These are phyloP conservation scores for Horisme vitalbata DNA, from an alignment of 2,888 invertebrate species.

Conservation along the genomic window DNA sequence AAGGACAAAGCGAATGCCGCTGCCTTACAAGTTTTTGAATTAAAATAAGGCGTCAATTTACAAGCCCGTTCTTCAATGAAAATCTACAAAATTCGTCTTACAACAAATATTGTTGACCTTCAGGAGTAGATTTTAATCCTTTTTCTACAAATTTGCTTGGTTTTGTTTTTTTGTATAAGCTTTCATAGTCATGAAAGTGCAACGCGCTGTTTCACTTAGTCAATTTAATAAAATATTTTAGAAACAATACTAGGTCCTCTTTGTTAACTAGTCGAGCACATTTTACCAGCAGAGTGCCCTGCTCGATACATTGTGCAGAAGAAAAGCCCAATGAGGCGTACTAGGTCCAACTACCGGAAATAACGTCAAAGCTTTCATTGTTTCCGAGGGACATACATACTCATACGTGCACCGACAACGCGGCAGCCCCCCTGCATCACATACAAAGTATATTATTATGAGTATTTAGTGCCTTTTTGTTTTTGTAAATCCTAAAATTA, in stretches of 20 bases:
- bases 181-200: no score
- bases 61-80: no score
- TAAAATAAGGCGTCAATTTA: no score
- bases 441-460: conserved; percentile 56
- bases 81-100: no score
- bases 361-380: conserved; percentile 69
- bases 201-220: no score
- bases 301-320: conserved; percentile 32
- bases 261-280: conserved; percentile 15
- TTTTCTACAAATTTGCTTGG: no score
- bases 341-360: conserved; percentile 62
- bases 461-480: no score
- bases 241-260: background rate
- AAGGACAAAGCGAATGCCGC: no score
- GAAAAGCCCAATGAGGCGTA: conserved; percentile 61
- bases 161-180: no score
- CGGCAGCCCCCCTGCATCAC: conserved; percentile 38
- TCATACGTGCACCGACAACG: conserved; percentile 38
- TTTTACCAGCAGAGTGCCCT: conserved; percentile 27
- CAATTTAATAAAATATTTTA: background rate
- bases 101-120: no score
- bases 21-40: no score
- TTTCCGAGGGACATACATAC: conserved; percentile 52
- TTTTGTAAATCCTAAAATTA: background rate
- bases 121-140: no score